Base-by-base conservation (phyloP, 2,113 vertebrate genomes). In the Pelobates fuscus region DNA sequence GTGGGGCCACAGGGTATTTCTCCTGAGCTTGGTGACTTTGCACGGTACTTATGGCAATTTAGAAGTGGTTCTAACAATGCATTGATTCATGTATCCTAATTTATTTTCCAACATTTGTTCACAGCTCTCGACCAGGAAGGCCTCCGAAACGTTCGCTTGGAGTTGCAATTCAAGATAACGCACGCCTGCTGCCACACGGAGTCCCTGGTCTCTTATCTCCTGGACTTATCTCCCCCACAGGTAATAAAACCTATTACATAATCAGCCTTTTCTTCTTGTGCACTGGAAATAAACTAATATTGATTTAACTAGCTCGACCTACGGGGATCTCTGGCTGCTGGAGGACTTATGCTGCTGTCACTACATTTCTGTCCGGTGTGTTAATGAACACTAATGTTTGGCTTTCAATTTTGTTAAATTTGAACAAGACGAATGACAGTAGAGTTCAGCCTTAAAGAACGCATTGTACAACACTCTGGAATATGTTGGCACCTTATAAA, bases 51-150 rank as follows among this genome's bases (percentile, higher is more conserved):
- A n/a, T n/a, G n/a, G n/a, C n/a, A n/a, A n/a, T n/a, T n/a, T n/a
- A n/a, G n/a, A n/a, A n/a, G n/a, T n/a, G n/a, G n/a, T n/a, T n/a
- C n/a, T n/a, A n/a, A n/a, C n/a, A n/a, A 49, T 14, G 44, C 10
- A 15, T 49, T 14, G 44, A 49, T 2, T 11, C 12, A 49, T 5
- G 15, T 17, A 41, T 8, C 10, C 44, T 49, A 49, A 49, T 12
- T 17, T n/a, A 63, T 41, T 26, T 3, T 27, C 1, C 26, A 14
- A 30, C 82, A 49, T 87, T 41, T 86, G 66, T 80, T 73, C 69
- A 74, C 88, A 97, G 95, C 84, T 96, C 95, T 67, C 91, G 95
- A 20, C 95, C 95, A 0, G 95, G 95, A 49, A 92, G 95, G n/a
- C 95, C 95, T 70, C 95, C 95, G 0, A 97, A 96, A 73, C 92